Conservation (phyloP, 2,888 invertebrate species). For the Sicus ferrugineus region DNA sequence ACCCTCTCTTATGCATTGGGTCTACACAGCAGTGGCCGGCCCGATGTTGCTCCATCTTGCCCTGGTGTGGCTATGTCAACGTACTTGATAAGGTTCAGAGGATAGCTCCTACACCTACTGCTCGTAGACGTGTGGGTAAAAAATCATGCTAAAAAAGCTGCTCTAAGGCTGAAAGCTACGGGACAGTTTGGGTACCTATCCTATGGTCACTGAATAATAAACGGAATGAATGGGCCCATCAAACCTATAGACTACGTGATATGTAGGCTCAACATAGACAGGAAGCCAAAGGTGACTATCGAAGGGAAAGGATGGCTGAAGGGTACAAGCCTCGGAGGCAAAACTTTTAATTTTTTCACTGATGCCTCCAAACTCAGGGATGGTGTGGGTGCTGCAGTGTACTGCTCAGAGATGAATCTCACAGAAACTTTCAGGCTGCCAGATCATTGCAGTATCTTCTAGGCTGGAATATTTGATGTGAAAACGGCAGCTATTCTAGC, state of each 20-base stretch:
- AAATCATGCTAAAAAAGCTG: no score
- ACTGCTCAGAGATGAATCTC: background rate
- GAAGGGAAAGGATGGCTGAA: background rate
- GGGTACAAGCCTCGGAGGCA: background rate
- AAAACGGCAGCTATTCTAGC: background rate
- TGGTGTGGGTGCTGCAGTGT: background rate
- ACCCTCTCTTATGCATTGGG: background rate
- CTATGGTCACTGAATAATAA: background rate
- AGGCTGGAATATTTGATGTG: background rate
- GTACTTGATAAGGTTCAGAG: background rate
- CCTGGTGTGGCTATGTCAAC: background rate
- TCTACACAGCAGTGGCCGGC: background rate
- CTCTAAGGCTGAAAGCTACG: no score
- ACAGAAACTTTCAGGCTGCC: background rate
- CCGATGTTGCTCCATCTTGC: background rate
- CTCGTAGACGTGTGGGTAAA: no score
- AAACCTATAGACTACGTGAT: background rate
- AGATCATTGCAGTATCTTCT: background rate
- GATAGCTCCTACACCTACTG: background rate
- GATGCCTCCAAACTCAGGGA: background rate
- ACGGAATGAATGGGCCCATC: no score
- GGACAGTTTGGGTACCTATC: background rate
- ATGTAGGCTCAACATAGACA: background rate
- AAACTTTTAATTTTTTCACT: background rate
- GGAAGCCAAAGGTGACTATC: background rate